Base-by-base conservation (phyloP, 2,888 invertebrate species). In the Cinara cedri region DNA sequence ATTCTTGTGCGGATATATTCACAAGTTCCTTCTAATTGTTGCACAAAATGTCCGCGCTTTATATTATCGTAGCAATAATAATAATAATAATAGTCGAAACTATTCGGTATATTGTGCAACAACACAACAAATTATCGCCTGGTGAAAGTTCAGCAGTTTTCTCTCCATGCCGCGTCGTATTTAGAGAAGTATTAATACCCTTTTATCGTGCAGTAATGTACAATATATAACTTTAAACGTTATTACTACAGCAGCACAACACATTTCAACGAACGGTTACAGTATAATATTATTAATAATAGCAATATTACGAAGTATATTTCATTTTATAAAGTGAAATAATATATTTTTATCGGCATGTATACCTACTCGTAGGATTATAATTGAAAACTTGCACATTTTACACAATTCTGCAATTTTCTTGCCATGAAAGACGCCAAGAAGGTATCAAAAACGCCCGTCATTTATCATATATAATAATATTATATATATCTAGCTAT, bases 61-160 rank as follows among this genome's bases (percentile, higher is more conserved):
- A 4, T 6, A 21, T n/a, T 21, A 21, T 19, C 42, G n/a, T 3
- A 19, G 6, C 34, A 6, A 34, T 34, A 34, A 34, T 34, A 34
- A 34, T 34, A 34, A 34, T 34, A 34, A 34, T 34, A 21, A 70
- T 14, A 19, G 19, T 55, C 13, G 34, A 55, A 55, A 42, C 54
- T 55, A 42, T 55, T 55, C 8, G 13, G 19, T n/a, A n/a, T 34
- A 26, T 68, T 68, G 6, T 4, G 13, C 49, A n/a, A n/a, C n/a
- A n/a, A n/a, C n/a, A 1, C 34, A 19, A 70, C n/a, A 9, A 42
- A 71, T 71, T 21, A 71, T 55, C 21, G 42, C 55, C 71, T 1
- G 55, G 21, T 16, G 42, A 71, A 71, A 42, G 44, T 70, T 70
- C 55, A 49, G 34, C 34, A 34, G 70, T 55, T 54, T 54, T 54